A percentile compares a stretch with the other conserved stretches of the same genome.
Evolutionary conservation across 1,140 invertebrate genomes (phyloP).

Genomic region (Diachasmimorpha longicaudata): DNA sequence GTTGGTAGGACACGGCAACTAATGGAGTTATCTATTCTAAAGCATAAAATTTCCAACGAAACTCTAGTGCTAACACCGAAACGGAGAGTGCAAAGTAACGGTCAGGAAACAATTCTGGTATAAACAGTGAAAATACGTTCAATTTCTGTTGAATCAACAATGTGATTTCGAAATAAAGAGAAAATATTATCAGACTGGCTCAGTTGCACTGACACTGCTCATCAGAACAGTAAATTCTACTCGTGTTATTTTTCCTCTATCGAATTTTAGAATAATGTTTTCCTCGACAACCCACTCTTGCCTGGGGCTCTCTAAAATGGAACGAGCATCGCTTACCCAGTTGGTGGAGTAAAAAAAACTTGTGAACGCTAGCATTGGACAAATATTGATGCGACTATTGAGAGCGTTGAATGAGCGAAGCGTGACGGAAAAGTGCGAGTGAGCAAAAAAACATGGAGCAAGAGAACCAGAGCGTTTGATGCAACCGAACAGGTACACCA

Average conservation of each 20-base stretch:
- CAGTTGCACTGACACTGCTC: not conserved
- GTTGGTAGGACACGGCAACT: constrained; percentile 31
- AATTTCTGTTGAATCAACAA: not conserved
- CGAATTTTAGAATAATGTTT: not conserved
- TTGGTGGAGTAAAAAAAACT: not conserved
- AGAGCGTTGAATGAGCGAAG: not conserved
- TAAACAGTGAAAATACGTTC: no score
- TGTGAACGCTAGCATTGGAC: not conserved
- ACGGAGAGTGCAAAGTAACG: no score
- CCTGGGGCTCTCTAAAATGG: not conserved
- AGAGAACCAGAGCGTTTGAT: not conserved
- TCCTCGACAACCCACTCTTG: not conserved
- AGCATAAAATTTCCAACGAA: no score
- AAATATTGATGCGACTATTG: constrained; percentile 3
- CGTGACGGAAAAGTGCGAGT: not conserved
- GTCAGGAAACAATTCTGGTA: no score
- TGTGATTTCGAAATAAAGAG: not conserved
- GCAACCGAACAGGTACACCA: not conserved
- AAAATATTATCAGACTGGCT: not conserved
- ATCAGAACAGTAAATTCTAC: not conserved
- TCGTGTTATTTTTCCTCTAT: not conserved
- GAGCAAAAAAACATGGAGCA: not conserved
- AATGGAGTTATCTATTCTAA: not conserved
- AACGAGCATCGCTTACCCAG: not conserved
- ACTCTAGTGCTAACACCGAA: no score